Base-by-base conservation (phyloP, 2,888 invertebrate species). In the Zootermopsis nevadensis region DNA sequence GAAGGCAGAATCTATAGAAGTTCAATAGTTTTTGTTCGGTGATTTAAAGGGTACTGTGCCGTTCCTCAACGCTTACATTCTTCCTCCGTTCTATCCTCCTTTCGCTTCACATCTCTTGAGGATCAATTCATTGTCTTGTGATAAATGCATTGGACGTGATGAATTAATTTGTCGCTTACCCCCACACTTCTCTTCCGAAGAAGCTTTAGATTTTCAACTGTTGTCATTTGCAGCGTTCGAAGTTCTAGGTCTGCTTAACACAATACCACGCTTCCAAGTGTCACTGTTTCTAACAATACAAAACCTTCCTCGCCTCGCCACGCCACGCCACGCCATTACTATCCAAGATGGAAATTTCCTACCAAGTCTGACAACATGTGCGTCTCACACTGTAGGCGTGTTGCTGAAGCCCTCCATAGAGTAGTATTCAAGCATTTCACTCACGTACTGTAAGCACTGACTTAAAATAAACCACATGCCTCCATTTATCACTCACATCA, bases 131-230 rank as follows among this genome's bases (percentile, higher is more conserved):
- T 31, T 76, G 82, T 77, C 80, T 80, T 30, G 55, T 66, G 69
- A 82, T 82, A 66, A 82, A 82, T 82, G 82, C 67, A 77, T 76
- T 38, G 77, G 66, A 66, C 33, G 48, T 82, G 83, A 83, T 83
- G 80, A 83, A 83, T 83, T 80, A 81, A 83, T 74, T 81, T 83
- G 80, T 83, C 76, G 76, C 60, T 67, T n/a, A 55, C 80, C 80
- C 83, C 38, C 30, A 72, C 53, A 33, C 72, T 30, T 74, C 72
- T 72, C 72, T 79, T 79, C 35, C 60, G n/a, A 60, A 27, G 35
- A 27, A 76, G 48, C 76, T 76, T 76, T 48, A 76, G 15, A n/a
- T 38, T 27, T 48, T 8, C 76, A 38, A 79, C 66, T 79, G 77
- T 77, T 77, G 77, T 77, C 77, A 53, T 42, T 53, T 77, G 24